A percentile compares a stretch with the other conserved stretches of the same genome.
These are phyloP conservation scores for Encarsia formosa DNA, from an alignment of 2,888 invertebrate species.

Conservation along the genomic window DNA sequence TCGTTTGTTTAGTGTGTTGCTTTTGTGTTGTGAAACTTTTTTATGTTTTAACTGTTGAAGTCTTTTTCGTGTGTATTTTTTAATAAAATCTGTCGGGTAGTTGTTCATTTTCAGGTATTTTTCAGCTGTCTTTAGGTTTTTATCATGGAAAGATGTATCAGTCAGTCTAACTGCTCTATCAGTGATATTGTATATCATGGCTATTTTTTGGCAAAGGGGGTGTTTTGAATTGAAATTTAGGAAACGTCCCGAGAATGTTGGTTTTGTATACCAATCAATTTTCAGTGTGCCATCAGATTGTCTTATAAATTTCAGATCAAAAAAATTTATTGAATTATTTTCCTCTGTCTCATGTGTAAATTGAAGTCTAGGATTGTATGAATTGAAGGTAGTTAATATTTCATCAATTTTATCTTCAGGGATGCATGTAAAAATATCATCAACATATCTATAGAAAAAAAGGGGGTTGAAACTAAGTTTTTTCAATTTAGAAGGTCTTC, in stretches of 20 bases:
- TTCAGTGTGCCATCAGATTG: neutral
- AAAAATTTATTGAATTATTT: constrained; percentile 2
- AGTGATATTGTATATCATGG: neutral
- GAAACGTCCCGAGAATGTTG: constrained; percentile 6
- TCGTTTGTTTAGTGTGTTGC: neutral
- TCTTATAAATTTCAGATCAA: constrained; percentile 6
- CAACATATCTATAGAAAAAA: too few species aligned
- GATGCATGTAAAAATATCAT: too few species aligned
- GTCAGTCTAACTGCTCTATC: neutral
- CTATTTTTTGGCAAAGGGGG: neutral
- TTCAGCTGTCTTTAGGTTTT: neutral
- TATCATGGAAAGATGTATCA: neutral
- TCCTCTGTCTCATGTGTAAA: constrained; percentile 1
- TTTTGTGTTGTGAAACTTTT: neutral
- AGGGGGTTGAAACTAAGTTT: too few species aligned
- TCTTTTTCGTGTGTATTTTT: neutral
- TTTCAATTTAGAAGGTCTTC: too few species aligned
- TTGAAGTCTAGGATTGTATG: constrained; percentile 3
- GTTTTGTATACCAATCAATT: constrained; percentile 5
- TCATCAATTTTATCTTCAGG: too few species aligned
- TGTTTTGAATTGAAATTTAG: constrained; percentile 6
- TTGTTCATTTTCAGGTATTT: neutral
- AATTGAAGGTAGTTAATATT: too few species aligned
- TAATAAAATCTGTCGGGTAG: neutral
- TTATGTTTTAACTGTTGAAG: neutral